Base-by-base conservation (phyloP, 2,888 invertebrate genomes). In the Coenonympha glycerion region DNA sequence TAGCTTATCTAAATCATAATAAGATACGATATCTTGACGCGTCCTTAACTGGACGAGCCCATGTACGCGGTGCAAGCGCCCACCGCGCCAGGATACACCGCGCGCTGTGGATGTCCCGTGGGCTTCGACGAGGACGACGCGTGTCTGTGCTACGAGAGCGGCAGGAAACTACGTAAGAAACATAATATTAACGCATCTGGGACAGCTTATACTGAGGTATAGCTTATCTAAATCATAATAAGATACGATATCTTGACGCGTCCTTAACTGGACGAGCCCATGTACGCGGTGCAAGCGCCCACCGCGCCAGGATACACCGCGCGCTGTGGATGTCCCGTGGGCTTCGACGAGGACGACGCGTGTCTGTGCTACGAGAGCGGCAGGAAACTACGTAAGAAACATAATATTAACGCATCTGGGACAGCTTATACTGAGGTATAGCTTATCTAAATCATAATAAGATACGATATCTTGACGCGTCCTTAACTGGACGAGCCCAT, bases 1-100 rank as follows among this genome's bases (percentile, higher is more conserved):
- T 60, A 84, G 83, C 56, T 61, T 0, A 49, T 84, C 1, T 67
- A 65, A 54, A 21, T 84, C 1, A 61, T 83, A 9, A n/a, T n/a
- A n/a, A n/a, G n/a, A n/a, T 86, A 85, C 68, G 85, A 85, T 63
- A 78, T 64, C 47, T 80, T 82, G 0, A 56, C 64, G 0, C 55
- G 63, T 0, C 69, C 73, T 0, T 56, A 49, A 0, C 41, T 47
- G 1, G 66, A 68, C 0, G 33, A 47, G 0, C 76, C 79, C 0
- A 64, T 74, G 0, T 83, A 75, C 47, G 64, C 63, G 3, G 68
- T 63, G 0, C 55, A 62, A 0, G 64, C 65, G 0, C 76, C 79
- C 0, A 56, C 57, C 0, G 51, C 62, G 0, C 53, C 56, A 4
- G 63, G 63, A 1, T 63, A 53, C 21, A 71, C 70, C 0, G 30